A percentile compares a stretch with the other conserved stretches of the same genome.
Conservation (phyloP, 2,888 invertebrate species). For the Trilocha varians region DNA sequence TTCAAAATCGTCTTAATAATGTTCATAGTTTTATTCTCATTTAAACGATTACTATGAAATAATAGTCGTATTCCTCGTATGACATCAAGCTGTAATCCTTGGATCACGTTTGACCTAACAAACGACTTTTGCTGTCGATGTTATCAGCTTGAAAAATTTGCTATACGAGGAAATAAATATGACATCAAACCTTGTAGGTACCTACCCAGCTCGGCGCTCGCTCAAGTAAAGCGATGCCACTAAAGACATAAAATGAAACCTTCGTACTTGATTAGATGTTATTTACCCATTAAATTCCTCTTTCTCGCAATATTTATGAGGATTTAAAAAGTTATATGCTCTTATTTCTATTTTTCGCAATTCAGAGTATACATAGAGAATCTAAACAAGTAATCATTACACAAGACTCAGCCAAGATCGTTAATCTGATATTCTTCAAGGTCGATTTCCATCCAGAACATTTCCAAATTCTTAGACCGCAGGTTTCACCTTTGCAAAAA, state of each 20-base stretch:
- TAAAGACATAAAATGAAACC: too few species aligned
- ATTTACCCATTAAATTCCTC: too few species aligned
- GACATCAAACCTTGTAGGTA: background rate
- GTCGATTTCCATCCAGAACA: conserved; percentile 31
- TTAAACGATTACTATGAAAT: too few species aligned
- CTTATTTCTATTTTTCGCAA: background rate
- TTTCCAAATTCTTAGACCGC: conserved; percentile 21
- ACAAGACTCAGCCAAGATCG: conserved; percentile 22
- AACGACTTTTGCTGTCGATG: background rate
- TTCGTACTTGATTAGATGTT: too few species aligned
- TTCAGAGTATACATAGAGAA: background rate
- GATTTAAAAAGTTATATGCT: too few species aligned
- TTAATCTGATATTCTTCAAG: conserved; percentile 26
- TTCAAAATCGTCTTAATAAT: too few species aligned
- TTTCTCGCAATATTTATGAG: too few species aligned
- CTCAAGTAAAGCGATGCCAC: too few species aligned
- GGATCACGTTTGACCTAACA: background rate
- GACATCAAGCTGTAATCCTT: background rate
- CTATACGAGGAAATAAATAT: background rate
- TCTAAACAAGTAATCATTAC: conserved; percentile 19
- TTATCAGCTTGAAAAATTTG: background rate
- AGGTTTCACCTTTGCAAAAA: conserved; percentile 31
- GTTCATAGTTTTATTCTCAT: too few species aligned
- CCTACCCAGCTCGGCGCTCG: too few species aligned
- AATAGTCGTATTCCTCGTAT: background rate